Evolutionary conservation across 2,888 invertebrate genomes (phyloP).

Genomic region (Lasioglossum pauxillum): DNA sequence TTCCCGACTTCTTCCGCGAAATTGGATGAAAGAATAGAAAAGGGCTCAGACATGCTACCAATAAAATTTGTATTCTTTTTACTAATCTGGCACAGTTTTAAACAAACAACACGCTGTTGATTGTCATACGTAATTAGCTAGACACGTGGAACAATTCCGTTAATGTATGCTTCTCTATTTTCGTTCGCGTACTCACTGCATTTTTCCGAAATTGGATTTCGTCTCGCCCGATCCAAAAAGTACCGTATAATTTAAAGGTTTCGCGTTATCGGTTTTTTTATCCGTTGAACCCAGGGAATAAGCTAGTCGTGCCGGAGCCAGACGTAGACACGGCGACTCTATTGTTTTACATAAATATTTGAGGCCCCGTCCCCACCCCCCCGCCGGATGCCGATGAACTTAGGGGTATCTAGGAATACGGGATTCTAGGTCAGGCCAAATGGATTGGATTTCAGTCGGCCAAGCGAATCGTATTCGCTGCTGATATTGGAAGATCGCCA

Average conservation of each 20-base stretch:
- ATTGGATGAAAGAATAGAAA: too few species aligned
- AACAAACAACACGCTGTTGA: not conserved
- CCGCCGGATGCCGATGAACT: conserved; percentile 44
- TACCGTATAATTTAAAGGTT: not conserved
- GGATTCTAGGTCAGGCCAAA: conserved; percentile 75
- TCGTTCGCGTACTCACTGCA: not conserved
- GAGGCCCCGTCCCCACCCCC: not conserved
- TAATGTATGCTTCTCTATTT: not conserved
- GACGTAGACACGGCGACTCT: not conserved
- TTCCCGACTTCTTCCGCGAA: too few species aligned
- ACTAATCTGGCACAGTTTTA: not conserved
- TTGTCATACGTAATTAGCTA: not conserved
- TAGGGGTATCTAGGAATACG: conserved; percentile 36
- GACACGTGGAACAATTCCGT: not conserved
- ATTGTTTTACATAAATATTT: conserved; percentile 49
- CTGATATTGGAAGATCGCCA: conserved; percentile 72
- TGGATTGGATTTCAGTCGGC: conserved; percentile 70
- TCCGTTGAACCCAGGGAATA: not conserved
- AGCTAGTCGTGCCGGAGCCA: not conserved
- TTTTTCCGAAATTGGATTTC: not conserved
- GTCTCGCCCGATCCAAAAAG: not conserved
- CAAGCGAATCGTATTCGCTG: conserved; percentile 50
- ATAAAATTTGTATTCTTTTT: too few species aligned
- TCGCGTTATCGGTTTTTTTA: not conserved
- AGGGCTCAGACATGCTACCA: too few species aligned